A percentile compares a stretch with the other conserved stretches of the same genome.
Evolutionary conservation across 2,888 invertebrate genomes (phyloP).

Genomic region (Camptogramma bilineatum): DNA sequence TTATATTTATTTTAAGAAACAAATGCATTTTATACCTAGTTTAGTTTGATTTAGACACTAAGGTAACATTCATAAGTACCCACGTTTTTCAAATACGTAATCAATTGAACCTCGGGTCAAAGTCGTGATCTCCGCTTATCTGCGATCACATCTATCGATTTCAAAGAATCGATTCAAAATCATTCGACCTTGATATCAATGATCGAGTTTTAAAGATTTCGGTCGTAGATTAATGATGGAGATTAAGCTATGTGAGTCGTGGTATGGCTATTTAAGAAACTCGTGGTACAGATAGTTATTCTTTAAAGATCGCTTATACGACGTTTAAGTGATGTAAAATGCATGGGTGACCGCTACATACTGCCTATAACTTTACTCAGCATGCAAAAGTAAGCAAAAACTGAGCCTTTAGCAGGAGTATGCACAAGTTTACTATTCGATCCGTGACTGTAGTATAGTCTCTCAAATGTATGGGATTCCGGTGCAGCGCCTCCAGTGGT

Average conservation of each 20-base stretch:
- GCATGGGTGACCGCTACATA: no score
- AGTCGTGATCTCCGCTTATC: conserved; percentile 64
- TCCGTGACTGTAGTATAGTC: no score
- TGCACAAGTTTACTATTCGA: no score
- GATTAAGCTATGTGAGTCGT: conserved; percentile 31
- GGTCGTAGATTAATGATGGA: conserved; percentile 59
- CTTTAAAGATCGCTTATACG: neutral
- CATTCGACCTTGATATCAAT: conserved; percentile 66
- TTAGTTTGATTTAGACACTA: neutral
- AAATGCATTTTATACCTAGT: no score
- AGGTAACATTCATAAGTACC: conserved; percentile 4
- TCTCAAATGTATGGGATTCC: no score
- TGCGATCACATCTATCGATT: conserved; percentile 65
- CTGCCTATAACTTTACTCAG: no score
- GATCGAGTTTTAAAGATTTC: conserved; percentile 57
- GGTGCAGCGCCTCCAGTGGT: no score
- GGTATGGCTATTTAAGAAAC: conserved; percentile 26
- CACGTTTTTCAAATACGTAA: conserved; percentile 52
- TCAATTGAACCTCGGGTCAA: conserved; percentile 69
- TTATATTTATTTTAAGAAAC: no score
- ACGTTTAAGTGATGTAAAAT: no score
- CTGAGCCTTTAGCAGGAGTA: no score
- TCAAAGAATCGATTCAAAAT: conserved; percentile 68
- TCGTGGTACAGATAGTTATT: neutral
- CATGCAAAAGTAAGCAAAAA: no score